Conservation (phyloP, 2,888 invertebrate genomes). For the Drosophila meridiana region DNA sequence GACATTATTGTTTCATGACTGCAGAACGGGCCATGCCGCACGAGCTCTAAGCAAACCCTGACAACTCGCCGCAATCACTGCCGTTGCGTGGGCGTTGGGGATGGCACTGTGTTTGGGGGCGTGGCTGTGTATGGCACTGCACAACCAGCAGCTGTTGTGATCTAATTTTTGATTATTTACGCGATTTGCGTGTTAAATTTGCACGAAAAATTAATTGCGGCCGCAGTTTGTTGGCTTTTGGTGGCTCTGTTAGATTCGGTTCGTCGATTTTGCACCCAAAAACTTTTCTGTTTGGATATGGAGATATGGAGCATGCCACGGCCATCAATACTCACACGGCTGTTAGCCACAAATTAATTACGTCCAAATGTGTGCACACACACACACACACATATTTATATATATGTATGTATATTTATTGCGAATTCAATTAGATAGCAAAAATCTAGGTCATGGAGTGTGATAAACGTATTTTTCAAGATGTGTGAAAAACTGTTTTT, state of each 20-base stretch:
- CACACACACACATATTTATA: neutral
- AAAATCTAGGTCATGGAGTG: neutral
- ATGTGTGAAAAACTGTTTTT: no score
- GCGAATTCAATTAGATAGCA: slow-evolving; percentile 38
- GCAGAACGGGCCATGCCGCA: slow-evolving; percentile 51
- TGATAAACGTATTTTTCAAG: no score
- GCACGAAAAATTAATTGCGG: slow-evolving; percentile 70
- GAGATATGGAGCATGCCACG: neutral
- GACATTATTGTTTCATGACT: slow-evolving; percentile 79
- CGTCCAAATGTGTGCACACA: slow-evolving; percentile 19
- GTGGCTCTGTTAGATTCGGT: slow-evolving; percentile 29
- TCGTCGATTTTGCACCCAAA: slow-evolving; percentile 22
- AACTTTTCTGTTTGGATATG: slow-evolving; percentile 12
- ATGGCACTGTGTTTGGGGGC: neutral
- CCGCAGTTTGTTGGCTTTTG: slow-evolving; percentile 55
- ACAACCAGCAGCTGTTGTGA: slow-evolving; percentile 48
- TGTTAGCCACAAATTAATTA: slow-evolving; percentile 43
- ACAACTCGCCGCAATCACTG: slow-evolving; percentile 70
- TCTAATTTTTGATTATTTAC: slow-evolving; percentile 77
- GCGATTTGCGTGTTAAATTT: slow-evolving; percentile 67
- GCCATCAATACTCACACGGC: neutral
- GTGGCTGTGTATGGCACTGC: slow-evolving; percentile 8
- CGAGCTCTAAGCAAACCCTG: slow-evolving; percentile 63
- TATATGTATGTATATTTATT: slow-evolving; percentile 6
- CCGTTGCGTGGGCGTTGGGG: slow-evolving; percentile 3